Percentiles rank a stretch among this genome's conserved stretches.
Evolutionary conservation across 64 coral and sea anemone species (phyloP).

Genomic region (Pocillopora verrucosa): DNA sequence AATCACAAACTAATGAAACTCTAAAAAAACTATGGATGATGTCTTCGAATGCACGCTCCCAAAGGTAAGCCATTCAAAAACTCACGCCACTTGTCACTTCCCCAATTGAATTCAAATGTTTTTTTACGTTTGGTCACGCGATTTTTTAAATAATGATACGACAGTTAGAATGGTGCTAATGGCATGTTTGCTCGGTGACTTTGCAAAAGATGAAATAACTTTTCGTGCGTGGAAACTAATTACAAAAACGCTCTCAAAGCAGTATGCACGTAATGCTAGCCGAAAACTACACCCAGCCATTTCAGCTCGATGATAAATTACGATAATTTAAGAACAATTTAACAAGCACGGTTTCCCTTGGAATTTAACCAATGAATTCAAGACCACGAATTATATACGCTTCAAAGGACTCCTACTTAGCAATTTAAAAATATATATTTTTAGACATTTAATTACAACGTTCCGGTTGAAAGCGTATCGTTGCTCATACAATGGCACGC

Average conservation of each 20-base stretch:
- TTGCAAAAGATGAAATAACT: background rate
- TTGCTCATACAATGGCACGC: slow-evolving; percentile 10
- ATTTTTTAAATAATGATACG: background rate
- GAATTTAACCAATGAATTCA: background rate
- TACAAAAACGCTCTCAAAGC: slow-evolving; percentile 3
- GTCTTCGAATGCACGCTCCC: slow-evolving; percentile 12
- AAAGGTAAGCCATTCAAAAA: background rate
- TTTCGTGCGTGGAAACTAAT: slow-evolving; percentile 28
- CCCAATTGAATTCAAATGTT: background rate
- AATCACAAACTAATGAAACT: background rate
- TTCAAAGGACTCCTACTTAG: background rate
- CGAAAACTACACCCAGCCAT: background rate
- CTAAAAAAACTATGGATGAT: slow-evolving; percentile 11
- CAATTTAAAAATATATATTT: background rate
- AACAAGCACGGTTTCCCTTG: background rate
- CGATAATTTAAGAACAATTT: background rate
- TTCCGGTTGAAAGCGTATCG: background rate
- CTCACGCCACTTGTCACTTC: background rate
- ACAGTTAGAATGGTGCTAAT: background rate
- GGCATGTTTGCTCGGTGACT: background rate
- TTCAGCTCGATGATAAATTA: background rate
- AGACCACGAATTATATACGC: background rate
- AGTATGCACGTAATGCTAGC: slow-evolving; percentile 8
- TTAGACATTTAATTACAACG: slow-evolving; percentile 5
- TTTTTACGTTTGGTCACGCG: background rate